Evolutionary conservation across 2,888 invertebrate species (phyloP).

Genomic region (Melinopterus prodromus): DNA sequence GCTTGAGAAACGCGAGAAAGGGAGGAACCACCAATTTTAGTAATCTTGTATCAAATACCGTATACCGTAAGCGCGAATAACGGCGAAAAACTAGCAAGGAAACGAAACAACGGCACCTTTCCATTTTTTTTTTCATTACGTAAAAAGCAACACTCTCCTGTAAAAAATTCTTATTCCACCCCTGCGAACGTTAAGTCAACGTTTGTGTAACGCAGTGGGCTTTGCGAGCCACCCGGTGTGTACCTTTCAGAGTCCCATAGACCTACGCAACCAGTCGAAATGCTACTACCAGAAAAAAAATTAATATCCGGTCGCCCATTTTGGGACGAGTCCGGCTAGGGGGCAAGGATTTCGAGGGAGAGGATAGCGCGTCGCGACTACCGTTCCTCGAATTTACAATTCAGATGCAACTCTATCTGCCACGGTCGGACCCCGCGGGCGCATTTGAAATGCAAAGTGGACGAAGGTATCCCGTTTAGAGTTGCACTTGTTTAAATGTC

Average conservation of each 20-base stretch:
- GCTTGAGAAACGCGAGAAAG: no score
- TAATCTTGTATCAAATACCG: no score
- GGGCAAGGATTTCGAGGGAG: neutral
- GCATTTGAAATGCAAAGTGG: neutral
- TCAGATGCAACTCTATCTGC: neutral
- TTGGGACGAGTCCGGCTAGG: neutral
- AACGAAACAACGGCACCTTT: neutral
- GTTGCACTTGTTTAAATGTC: slow-evolving; percentile 4
- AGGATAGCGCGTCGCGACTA: neutral
- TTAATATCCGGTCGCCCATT: neutral
- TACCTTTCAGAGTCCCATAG: neutral
- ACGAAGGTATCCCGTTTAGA: neutral
- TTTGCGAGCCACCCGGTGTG: neutral
- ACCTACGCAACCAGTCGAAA: neutral
- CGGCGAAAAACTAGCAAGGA: neutral
- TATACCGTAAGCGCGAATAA: neutral
- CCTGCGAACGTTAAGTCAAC: neutral
- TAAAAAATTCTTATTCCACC: neutral
- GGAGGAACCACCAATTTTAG: no score
- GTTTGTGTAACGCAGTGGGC: neutral
- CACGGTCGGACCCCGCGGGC: neutral
- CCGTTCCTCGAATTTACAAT: neutral
- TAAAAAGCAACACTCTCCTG: neutral
- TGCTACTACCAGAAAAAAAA: neutral
- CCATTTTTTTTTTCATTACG: neutral